Percentiles rank a stretch among this genome's conserved stretches.
Evolutionary conservation across 2,888 invertebrate genomes (phyloP).

Genomic region (Eutolmus rufibarbis): DNA sequence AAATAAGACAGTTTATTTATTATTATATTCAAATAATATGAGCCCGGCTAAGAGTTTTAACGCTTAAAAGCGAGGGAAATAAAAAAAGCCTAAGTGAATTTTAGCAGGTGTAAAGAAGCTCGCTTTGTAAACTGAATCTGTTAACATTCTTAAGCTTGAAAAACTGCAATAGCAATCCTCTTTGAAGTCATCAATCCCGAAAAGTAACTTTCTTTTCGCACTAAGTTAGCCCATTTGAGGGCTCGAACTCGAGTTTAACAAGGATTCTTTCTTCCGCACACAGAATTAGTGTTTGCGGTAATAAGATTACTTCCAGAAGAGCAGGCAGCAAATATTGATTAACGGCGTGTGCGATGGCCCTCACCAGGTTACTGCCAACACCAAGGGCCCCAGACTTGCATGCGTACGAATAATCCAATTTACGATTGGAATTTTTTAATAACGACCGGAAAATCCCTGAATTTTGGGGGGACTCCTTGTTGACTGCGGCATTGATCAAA

Average conservation of each 20-base stretch:
- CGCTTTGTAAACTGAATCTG: not conserved
- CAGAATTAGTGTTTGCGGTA: not conserved
- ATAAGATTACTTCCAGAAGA: not conserved
- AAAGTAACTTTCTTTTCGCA: not conserved
- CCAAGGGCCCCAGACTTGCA: not conserved
- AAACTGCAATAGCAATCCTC: not conserved
- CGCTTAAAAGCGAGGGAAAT: not conserved
- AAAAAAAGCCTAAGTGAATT: not conserved
- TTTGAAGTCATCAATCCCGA: not conserved
- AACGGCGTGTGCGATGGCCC: not conserved
- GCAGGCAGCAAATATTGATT: not conserved
- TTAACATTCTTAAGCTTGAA: not conserved
- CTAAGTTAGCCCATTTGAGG: not conserved
- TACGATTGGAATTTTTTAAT: constrained; percentile 10
- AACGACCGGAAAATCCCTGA: not conserved
- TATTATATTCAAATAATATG: too few species aligned
- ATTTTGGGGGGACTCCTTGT: constrained; percentile 12
- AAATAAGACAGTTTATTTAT: too few species aligned
- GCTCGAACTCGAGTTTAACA: not conserved
- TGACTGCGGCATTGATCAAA: constrained; percentile 10
- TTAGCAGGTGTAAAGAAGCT: not conserved
- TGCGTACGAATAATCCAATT: constrained; percentile 1
- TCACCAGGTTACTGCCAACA: not conserved
- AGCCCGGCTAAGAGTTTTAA: too few species aligned
- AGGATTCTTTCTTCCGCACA: not conserved